Evolutionary conservation across 2,888 invertebrate genomes (phyloP).

Genomic region (Rhagonycha lutea): DNA sequence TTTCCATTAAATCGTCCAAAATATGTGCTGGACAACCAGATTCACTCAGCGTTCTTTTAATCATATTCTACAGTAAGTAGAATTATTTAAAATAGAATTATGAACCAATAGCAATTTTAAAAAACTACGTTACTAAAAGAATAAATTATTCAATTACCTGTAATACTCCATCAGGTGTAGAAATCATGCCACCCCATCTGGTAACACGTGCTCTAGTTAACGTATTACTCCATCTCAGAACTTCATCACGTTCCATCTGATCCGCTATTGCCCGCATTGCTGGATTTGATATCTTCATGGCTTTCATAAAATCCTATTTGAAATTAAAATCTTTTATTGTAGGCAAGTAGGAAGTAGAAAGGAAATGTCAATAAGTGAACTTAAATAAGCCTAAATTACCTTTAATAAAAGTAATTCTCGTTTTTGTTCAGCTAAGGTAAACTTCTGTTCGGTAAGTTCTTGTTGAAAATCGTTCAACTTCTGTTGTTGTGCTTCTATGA

Average conservation of each 20-base stretch:
- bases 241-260: conserved; percentile 93
- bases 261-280: conserved; percentile 90
- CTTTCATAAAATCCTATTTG: conserved; percentile 84
- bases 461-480: conserved; percentile 86
- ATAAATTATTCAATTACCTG: conserved; percentile 63
- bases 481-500: conserved; percentile 85
- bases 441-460: conserved; percentile 83
- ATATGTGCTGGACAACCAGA: conserved; percentile 93
- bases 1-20: conserved; percentile 94
- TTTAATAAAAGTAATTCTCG: conserved; percentile 86
- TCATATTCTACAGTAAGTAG: conserved; percentile 75
- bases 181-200: conserved; percentile 98
- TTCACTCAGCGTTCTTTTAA: conserved; percentile 89
- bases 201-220: conserved; percentile 86
- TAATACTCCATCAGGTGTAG: conserved; percentile 92
- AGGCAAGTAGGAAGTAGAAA: background rate
- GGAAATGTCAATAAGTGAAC: background rate
- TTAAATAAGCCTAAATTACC: conserved; percentile 54
- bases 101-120: background rate
- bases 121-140: background rate
- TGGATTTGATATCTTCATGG: conserved; percentile 90
- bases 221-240: conserved; percentile 85
- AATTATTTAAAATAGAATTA: conserved; percentile 3
- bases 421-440: conserved; percentile 87
- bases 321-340: background rate